Base-by-base conservation (phyloP, 35 echinoderm and acorn worm genomes). In the Lytechinus pictus region DNA sequence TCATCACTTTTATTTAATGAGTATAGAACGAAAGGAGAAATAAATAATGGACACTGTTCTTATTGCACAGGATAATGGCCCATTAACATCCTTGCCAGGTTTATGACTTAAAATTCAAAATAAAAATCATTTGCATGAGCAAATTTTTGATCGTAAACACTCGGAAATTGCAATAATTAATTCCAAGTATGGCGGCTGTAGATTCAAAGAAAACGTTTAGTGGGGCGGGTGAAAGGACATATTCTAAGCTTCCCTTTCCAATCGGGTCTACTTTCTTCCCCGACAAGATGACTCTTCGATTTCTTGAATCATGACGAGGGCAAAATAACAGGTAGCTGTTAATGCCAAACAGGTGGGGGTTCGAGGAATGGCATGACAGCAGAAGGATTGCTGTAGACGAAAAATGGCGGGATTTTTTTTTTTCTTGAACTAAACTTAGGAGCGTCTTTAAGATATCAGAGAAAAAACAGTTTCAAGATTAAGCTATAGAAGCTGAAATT, bases 311-410 rank as follows among this genome's bases (percentile, higher is more conserved):
- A 79, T 79, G 66, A 79, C 66, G 66, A 79, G 66, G 66, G 66
- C 66, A 79, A 79, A 79, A 79, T 79, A 79, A 79, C 66, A 79
- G 66, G 66, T 79, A 79, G 66, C 66, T 79, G 66, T 79, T 79
- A 79, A 79, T 79, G n/a, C 66, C 3, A 24, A 79, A 79, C 66
- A 79, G 66, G 66, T 79, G 66, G 66, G 66, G 66, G 66, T 24
- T 79, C 16, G 66, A 24, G 66, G 66, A 79, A 79, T 14, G 66
- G 19, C 66, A 24, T 24, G 14, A 79, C 24, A 24, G 66, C 66
- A 79, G 19, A 79, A 79, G 66, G 66, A 4, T 79, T 79, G n/a
- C 66, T 79, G 19, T 6, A 79, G 66, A 79, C 66, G 66, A 8
- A n/a, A 79, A 79, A 79, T 1, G 8, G 66, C 19, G 66, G 66